These are phyloP conservation scores for Rhopalosiphum maidis DNA, from an alignment of 1,140 invertebrate species.

Conservation along the genomic window DNA sequence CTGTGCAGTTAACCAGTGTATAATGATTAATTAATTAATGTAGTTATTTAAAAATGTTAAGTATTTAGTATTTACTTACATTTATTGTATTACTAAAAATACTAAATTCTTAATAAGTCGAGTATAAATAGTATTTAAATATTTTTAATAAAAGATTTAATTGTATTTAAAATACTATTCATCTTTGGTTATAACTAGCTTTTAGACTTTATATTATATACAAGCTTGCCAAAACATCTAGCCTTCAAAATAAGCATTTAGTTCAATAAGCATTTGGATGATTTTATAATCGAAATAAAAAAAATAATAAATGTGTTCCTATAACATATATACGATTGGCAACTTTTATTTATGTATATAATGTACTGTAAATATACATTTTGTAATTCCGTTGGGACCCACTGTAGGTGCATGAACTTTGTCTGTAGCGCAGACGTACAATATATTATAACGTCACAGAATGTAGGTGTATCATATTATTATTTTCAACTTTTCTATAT, in stretches of 20 bases:
- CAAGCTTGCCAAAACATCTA: background rate
- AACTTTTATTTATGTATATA: background rate
- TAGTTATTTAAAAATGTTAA: background rate
- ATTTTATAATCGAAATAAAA: background rate
- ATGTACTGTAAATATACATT: background rate
- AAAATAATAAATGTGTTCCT: background rate
- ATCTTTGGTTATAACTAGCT: background rate
- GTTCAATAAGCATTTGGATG: background rate
- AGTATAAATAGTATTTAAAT: background rate
- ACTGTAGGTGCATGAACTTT: background rate
- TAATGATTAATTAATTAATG: background rate
- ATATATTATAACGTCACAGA: background rate
- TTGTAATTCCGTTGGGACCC: background rate
- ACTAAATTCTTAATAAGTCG: background rate
- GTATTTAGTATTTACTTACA: background rate
- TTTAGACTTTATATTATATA: background rate
- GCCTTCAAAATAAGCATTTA: background rate
- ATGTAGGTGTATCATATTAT: background rate
- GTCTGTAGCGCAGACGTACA: background rate
- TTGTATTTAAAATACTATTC: background rate
- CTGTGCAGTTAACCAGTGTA: background rate
- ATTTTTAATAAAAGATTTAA: no score
- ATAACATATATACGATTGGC: background rate
- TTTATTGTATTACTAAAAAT: background rate
- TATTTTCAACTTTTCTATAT: background rate